Conservation (phyloP, 2,797 vertebrate species). For the Galago senegalensis region DNA sequence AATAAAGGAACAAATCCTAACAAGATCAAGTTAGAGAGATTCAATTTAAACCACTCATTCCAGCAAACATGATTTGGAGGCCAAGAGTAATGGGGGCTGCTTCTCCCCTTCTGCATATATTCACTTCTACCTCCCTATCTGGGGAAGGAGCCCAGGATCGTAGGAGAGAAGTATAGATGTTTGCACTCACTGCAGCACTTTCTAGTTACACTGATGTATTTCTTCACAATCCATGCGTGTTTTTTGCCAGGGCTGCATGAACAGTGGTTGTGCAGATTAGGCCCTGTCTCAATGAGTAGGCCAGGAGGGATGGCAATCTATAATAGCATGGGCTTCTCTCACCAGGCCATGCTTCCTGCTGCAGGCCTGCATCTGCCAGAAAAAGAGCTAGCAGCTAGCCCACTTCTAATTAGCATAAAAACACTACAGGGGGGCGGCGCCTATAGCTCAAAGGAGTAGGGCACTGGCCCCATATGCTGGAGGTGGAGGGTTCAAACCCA, state of each 20-base stretch:
- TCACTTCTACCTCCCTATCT: not conserved
- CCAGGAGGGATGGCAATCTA: not conserved
- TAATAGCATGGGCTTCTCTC: not conserved
- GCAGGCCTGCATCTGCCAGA: not conserved
- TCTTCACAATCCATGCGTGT: not conserved
- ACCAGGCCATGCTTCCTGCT: not conserved
- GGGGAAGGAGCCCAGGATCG: not conserved
- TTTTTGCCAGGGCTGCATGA: not conserved
- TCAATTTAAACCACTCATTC: not conserved
- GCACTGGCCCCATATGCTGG: too few relatives aligned
- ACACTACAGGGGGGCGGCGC: not conserved
- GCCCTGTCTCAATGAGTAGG: not conserved
- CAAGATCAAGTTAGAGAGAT: constrained; percentile 50
- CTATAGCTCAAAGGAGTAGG: too few relatives aligned
- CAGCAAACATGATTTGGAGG: not conserved
- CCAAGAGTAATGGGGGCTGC: not conserved
- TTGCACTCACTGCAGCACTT: not conserved
- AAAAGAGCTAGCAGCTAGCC: not conserved
- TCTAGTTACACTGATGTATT: not conserved
- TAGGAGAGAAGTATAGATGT: not conserved
- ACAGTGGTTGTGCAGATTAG: not conserved
- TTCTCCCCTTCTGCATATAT: not conserved
- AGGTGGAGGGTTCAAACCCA: too few relatives aligned
- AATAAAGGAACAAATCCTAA: not conserved
- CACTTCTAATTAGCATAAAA: not conserved